Evolutionary conservation across 2,113 vertebrate species (phyloP), one percentile per base, ranked within the genome.

Genomic region (Ciconia boyciana): DNA sequence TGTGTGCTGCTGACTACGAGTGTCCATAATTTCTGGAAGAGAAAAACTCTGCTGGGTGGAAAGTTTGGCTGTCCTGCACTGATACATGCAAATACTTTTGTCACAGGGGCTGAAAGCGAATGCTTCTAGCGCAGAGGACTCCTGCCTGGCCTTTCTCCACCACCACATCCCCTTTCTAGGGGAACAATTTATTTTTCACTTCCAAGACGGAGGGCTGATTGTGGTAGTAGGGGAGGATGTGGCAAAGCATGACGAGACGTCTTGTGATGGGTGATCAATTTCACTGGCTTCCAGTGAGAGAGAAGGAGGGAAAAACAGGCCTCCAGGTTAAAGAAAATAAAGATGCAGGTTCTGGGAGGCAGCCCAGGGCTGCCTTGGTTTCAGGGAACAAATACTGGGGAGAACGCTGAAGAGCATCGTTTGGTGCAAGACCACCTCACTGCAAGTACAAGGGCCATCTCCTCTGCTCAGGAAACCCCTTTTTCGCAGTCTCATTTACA

Each of bases 1-100:
- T 29, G 70, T 74, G 80, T 78, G 82, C 95, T 96, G 95, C 86
- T 71, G 89, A 86, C 92, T 94, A 65, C 5, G 19, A 86, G 85
- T 43, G 54, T 89, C 96, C 97, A 84, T 95, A 95, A 98, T 96
- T 97, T 98, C 98, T 97, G 97, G 97, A 97, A 97, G 93, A 98
- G 97, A 98, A 96, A 90, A 95, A 70, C 48, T 52, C 34, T 77
- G 87, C 68, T 34, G 64, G 71, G 62, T 71, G 44, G 49, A 51
- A 79, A 75, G 34, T 80, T 76, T 80, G 43, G 34, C 72, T 82
- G 54, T 74, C 84, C 78, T 80, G 55, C 32, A 55, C 52, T 28
- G n/a, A 60, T 16, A 32, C 34, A 52, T 7, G 43, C 43, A 71
- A 86, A 48, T 7, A 39, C 7, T 76, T 62, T 32, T 24, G 22